Conservation (phyloP, 2,113 vertebrate genomes). For the Plecotus auritus region DNA sequence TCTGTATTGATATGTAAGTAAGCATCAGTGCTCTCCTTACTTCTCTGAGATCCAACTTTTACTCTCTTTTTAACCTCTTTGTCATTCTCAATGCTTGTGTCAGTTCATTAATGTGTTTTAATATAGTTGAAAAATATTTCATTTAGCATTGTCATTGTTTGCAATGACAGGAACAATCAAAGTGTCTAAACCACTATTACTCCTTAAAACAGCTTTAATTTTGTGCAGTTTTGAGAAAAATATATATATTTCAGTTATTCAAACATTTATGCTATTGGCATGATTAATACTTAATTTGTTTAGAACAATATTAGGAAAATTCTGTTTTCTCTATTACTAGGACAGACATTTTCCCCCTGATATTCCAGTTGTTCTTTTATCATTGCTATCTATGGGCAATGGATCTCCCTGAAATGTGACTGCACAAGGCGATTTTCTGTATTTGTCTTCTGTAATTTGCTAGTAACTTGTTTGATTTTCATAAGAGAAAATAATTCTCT, state of each 20-base stretch:
- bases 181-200: not conserved
- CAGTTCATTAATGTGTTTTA: not conserved
- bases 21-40: not conserved
- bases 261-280: constrained; percentile 35
- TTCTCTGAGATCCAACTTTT: not conserved
- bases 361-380: constrained; percentile 43
- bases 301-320: not conserved
- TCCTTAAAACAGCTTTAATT: constrained; percentile 13
- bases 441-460: constrained; percentile 68
- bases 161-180: not conserved
- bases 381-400: constrained; percentile 31
- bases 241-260: constrained; percentile 14
- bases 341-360: constrained; percentile 26
- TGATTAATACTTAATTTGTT: constrained; percentile 61
- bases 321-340: not conserved
- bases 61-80: not conserved
- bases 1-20: not conserved
- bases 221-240: not conserved
- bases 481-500: constrained; percentile 74
- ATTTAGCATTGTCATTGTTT: not conserved
- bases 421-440: constrained; percentile 59
- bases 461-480: constrained; percentile 73
- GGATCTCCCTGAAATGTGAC: constrained; percentile 29
- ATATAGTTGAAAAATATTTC: not conserved
- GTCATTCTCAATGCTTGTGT: not conserved